Conservation (phyloP, 1,140 invertebrate species). For the Oreohelix idahoensis region DNA sequence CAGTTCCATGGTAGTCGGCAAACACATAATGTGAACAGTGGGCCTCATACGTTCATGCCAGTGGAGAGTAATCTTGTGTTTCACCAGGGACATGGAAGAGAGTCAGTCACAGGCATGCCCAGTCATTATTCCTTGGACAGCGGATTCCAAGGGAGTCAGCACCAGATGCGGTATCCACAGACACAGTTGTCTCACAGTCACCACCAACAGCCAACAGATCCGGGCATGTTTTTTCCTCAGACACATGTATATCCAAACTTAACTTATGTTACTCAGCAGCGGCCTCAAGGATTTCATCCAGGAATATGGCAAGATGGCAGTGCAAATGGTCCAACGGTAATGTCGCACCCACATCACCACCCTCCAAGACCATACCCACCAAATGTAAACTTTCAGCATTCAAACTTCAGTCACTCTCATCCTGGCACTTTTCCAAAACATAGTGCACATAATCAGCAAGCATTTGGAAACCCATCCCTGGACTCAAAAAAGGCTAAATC, state of each 20-base stretch:
- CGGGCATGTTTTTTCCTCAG: not conserved
- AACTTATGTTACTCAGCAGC: not conserved
- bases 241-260: not conserved
- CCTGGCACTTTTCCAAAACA: constrained; percentile 14
- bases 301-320: not conserved
- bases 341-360: not conserved
- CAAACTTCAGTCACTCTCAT: not conserved
- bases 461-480: not conserved
- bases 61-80: not conserved
- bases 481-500: constrained; percentile 18
- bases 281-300: not conserved
- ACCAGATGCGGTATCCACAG: not conserved
- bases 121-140: not conserved
- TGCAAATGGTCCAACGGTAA: not conserved
- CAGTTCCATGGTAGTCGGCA: not conserved
- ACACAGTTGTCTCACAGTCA: not conserved
- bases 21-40: not conserved
- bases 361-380: not conserved
- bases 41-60: not conserved
- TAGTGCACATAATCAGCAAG: constrained; percentile 3
- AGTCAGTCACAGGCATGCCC: not conserved
- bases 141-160: not conserved
- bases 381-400: not conserved
- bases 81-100: not conserved
- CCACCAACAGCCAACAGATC: not conserved